Percentiles rank a stretch among this genome's conserved stretches.
Evolutionary conservation across 1,140 invertebrate genomes (phyloP).

Genomic region (Muscidifurax raptorellus): DNA sequence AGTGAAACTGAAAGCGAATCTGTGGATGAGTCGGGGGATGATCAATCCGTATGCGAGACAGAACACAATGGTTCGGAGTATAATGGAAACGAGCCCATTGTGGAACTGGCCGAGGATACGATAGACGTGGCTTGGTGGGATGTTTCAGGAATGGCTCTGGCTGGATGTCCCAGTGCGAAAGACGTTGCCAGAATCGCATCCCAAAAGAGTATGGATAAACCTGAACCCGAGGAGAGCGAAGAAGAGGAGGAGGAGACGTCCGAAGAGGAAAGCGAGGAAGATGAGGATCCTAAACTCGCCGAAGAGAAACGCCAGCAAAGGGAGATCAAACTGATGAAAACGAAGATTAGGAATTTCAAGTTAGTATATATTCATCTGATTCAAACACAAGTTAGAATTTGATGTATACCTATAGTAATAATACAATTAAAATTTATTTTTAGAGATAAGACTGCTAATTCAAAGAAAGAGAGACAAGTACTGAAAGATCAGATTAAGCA

Average conservation of each 20-base stretch:
- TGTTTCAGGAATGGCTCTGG: constrained; percentile 75
- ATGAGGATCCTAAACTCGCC: constrained; percentile 77
- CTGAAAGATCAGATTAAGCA: constrained; percentile 88
- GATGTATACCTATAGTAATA: background rate
- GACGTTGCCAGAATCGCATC: constrained; percentile 72
- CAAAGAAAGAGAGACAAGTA: constrained; percentile 85
- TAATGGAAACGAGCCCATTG: constrained; percentile 51
- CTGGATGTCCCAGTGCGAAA: constrained; percentile 74
- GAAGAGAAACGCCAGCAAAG: constrained; percentile 78
- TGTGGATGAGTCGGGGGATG: background rate
- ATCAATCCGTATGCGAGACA: background rate
- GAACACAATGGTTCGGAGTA: background rate
- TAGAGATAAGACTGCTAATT: constrained; percentile 84
- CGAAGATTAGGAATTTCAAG: constrained; percentile 86
- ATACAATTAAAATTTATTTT: background rate
- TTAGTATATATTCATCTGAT: constrained; percentile 55
- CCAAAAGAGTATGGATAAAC: constrained; percentile 72
- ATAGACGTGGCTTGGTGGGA: constrained; percentile 64
- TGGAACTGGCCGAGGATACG: constrained; percentile 64
- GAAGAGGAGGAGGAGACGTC: constrained; percentile 82
- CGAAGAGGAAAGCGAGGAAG: constrained; percentile 82
- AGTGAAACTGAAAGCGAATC: background rate
- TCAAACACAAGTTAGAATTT: background rate
- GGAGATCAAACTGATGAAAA: constrained; percentile 84
- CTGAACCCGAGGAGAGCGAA: constrained; percentile 56